These are phyloP conservation scores for Amiota minor DNA, from an alignment of 2,888 invertebrate species.

Conservation along the genomic window DNA sequence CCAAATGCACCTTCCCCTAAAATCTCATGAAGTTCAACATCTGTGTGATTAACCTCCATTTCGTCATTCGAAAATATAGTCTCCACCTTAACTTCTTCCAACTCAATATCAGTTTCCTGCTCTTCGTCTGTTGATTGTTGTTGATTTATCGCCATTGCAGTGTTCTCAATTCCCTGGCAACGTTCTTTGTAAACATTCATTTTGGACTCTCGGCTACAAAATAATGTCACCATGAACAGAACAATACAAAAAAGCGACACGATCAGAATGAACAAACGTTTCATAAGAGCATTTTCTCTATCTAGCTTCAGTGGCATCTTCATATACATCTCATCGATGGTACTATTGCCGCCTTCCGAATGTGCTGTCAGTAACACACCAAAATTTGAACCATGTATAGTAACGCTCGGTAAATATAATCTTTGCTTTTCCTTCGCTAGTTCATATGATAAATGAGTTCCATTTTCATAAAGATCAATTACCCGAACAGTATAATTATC, in stretches of 20 bases:
- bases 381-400: constrained; percentile 58
- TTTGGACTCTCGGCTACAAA: constrained; percentile 69
- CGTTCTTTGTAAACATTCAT: constrained; percentile 67
- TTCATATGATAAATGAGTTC: constrained; percentile 35
- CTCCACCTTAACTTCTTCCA: constrained; percentile 51
- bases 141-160: too few species aligned
- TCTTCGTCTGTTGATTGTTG: background rate
- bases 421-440: constrained; percentile 50
- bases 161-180: constrained; percentile 49
- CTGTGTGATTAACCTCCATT: constrained; percentile 80
- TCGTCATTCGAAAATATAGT: constrained; percentile 74
- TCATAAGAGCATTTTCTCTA: constrained; percentile 56
- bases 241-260: constrained; percentile 65
- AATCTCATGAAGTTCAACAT: constrained; percentile 79
- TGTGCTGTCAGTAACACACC: constrained; percentile 65
- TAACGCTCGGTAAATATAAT: constrained; percentile 56
- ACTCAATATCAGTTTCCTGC: constrained; percentile 25
- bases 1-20: constrained; percentile 92
- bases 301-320: constrained; percentile 27
- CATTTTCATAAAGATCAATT: constrained; percentile 56
- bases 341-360: constrained; percentile 62
- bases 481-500: constrained; percentile 74
- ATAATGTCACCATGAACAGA: constrained; percentile 57
- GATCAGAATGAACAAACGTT: constrained; percentile 62
- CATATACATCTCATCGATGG: constrained; percentile 38